These are phyloP conservation scores for Eupithecia dodoneata DNA, from an alignment of 2,888 invertebrate species.

Conservation along the genomic window DNA sequence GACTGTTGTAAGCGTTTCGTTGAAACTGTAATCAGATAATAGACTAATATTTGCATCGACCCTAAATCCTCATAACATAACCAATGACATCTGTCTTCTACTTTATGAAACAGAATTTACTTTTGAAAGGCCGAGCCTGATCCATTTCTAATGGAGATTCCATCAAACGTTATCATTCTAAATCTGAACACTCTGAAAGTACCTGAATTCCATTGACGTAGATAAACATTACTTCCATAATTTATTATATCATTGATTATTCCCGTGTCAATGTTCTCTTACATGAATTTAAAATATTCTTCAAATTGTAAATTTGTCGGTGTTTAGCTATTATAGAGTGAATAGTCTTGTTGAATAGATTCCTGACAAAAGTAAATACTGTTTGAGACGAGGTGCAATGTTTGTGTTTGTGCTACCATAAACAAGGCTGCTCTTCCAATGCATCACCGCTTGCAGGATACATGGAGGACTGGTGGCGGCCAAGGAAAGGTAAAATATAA, in stretches of 20 bases:
- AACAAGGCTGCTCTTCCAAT: constrained; percentile 87
- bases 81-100: constrained; percentile 73
- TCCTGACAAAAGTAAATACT: constrained; percentile 78
- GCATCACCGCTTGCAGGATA: constrained; percentile 98
- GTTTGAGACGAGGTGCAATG: constrained; percentile 81
- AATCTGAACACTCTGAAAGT: constrained; percentile 48
- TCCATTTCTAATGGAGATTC: background rate
- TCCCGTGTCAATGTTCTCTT: no score
- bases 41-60: constrained; percentile 67
- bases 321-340: background rate
- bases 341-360: constrained; percentile 41
- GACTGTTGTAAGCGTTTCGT: background rate
- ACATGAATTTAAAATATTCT: no score
- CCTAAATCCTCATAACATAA: constrained; percentile 57
- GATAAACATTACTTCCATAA: no score
- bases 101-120: constrained; percentile 78
- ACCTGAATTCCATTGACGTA: no score
- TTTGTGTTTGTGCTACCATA: constrained; percentile 85
- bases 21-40: background rate
- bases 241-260: no score
- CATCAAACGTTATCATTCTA: constrained; percentile 39
- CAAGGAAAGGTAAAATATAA: constrained; percentile 95
- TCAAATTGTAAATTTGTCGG: no score
- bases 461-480: constrained; percentile 99
- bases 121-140: constrained; percentile 56